A percentile compares a stretch with the other conserved stretches of the same genome.
These are phyloP conservation scores for Copsychus sechellarum DNA, from an alignment of 2,113 vertebrate genomes.

Conservation along the genomic window DNA sequence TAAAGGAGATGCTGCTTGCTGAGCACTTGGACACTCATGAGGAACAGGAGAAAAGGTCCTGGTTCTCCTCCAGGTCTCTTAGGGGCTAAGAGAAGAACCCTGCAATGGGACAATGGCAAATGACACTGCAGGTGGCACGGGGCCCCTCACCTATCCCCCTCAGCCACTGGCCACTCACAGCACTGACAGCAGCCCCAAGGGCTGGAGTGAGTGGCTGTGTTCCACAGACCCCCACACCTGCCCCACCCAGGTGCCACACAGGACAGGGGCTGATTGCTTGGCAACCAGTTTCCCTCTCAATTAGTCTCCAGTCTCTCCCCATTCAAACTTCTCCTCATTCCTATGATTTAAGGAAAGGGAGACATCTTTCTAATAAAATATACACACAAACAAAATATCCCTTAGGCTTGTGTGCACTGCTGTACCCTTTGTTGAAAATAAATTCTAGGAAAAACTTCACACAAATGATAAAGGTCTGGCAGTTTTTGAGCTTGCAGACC, in stretches of 20 bases:
- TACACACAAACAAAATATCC: background rate
- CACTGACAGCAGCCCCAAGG: background rate
- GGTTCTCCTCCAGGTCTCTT: background rate
- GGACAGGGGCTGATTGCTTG: too few relatives aligned
- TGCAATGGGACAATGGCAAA: background rate
- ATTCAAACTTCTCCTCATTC: background rate
- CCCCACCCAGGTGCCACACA: background rate
- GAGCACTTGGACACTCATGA: background rate
- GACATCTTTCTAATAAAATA: background rate
- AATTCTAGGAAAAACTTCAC: background rate
- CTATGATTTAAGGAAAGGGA: background rate
- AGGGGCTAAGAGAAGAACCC: background rate
- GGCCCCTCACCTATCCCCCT: background rate
- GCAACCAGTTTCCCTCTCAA: background rate
- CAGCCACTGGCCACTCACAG: accelerated
- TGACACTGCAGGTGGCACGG: accelerated
- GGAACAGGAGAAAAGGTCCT: background rate
- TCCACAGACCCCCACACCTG: background rate
- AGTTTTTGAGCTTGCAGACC: background rate
- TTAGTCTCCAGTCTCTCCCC: background rate
- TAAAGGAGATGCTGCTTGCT: background rate
- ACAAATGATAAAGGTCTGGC: background rate
- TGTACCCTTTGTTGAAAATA: background rate
- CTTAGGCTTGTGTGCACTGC: background rate
- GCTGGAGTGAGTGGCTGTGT: background rate